Conservation (phyloP, 2,797 vertebrate species). For the Rhincodon typus region DNA sequence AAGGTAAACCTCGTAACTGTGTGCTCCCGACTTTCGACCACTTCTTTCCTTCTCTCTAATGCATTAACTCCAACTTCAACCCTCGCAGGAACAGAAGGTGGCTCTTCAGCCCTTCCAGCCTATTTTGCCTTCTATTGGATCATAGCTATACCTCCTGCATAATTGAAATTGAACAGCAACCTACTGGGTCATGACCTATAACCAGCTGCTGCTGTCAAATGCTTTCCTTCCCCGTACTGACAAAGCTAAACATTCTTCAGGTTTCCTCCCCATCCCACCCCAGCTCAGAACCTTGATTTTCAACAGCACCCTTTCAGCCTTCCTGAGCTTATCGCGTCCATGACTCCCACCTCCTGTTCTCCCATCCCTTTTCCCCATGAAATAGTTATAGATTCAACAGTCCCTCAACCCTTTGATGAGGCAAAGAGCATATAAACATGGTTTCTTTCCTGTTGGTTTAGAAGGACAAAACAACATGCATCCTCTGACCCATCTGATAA, state of each 20-base stretch:
- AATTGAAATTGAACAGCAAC: not conserved
- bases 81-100: not conserved
- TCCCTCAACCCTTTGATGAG: not conserved
- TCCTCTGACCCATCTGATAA: not conserved
- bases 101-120: not conserved
- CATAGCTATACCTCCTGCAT: not conserved
- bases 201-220: not conserved
- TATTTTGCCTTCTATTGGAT: not conserved
- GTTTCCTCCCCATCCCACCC: not conserved
- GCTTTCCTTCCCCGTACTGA: not conserved
- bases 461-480: not conserved
- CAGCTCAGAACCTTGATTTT: not conserved
- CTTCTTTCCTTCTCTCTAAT: not conserved
- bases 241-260: not conserved
- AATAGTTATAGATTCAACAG: not conserved
- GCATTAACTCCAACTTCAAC: not conserved
- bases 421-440: not conserved
- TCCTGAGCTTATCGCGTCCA: not conserved
- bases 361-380: not conserved
- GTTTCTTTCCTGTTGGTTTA: not conserved
- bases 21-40: not conserved
- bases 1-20: not conserved
- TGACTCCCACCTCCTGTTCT: not conserved
- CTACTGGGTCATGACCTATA: not conserved
- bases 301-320: not conserved